Evolutionary conservation across 1,140 invertebrate genomes (phyloP), one percentile per base, ranked within the genome.

Genomic region (Leptinotarsa undecemlineata): DNA sequence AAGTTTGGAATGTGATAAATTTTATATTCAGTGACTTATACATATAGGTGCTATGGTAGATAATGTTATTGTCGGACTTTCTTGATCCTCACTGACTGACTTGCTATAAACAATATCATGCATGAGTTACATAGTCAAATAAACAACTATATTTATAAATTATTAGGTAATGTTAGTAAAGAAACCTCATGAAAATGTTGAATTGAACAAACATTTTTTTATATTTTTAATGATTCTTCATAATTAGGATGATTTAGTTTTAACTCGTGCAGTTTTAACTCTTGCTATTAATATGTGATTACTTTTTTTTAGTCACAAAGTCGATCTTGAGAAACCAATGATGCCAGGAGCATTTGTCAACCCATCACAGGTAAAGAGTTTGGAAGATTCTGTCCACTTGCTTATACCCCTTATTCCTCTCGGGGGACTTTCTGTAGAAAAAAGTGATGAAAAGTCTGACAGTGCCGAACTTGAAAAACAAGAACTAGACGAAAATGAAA

Each of bases 331-430:
- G 89, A 76, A 90, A 92, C 74, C 88, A 15, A 88, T 92, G 77
- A 90, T 90, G 84, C 87, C 92, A 2, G 92, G 92, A 67, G 92
- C 92, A 4, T 93, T 94, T 85, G 91, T 90, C 19, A 88, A 88
- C 74, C 88, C 84, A 86, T 89, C 33, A 42, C 33, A 86, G 80
- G 87, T 79, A 80, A 82, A 85, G 68, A 81, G 84, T 70, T 81
- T 87, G 33, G 89, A 42, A 42, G 33, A 91, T 67, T 88, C 90
- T 48, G 33, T 42, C 8, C 86, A 88, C 70, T 85, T 89, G 26
- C 86, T 91, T 72, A 90, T 91, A 0, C 69, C 69, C 13, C 90
- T 92, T 75, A 87, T 91, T 33, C 91, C 92, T 4, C 93, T 93
- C 69, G 88, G 90, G 78, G 91, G 89, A 80, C 82, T 94, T 2